Conservation (phyloP, 2,113 vertebrate species). For the Actenoides hombroni region DNA sequence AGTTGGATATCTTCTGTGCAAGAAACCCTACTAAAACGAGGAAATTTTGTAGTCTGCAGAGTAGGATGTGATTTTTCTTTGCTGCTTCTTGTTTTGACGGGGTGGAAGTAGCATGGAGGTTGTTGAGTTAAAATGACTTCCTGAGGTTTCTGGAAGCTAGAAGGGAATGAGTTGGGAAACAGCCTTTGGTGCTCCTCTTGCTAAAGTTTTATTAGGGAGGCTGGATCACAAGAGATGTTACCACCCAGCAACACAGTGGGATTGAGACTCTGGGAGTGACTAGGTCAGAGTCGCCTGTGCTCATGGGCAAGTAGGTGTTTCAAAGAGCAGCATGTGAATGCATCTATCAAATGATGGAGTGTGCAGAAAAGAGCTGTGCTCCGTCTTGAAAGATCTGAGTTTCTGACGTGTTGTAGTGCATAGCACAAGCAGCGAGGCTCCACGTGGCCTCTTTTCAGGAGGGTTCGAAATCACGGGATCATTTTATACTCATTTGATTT, state of each 20-base stretch:
- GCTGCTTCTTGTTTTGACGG: neutral
- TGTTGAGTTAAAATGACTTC: slow-evolving; percentile 21
- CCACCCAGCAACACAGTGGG: neutral
- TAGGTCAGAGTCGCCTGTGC: neutral
- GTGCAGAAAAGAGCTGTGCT: neutral
- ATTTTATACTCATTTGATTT: neutral
- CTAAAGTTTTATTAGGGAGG: neutral
- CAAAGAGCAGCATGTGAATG: neutral
- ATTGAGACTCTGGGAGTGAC: neutral
- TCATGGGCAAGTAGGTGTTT: neutral
- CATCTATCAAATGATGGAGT: neutral
- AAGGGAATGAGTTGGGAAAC: neutral
- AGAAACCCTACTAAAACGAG: neutral
- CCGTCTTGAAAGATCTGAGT: neutral
- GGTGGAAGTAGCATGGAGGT: neutral
- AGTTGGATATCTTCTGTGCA: neutral
- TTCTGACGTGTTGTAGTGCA: neutral
- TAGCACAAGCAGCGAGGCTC: neutral
- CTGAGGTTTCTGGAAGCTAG: neutral
- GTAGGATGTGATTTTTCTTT: neutral
- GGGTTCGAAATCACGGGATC: neutral
- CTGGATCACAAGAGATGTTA: neutral
- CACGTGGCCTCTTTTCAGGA: accelerated
- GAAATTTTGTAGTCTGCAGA: neutral
- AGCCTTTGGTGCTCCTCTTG: neutral